Base-by-base conservation (phyloP, 1,140 invertebrate species). In the Scaptomyza hsui region DNA sequence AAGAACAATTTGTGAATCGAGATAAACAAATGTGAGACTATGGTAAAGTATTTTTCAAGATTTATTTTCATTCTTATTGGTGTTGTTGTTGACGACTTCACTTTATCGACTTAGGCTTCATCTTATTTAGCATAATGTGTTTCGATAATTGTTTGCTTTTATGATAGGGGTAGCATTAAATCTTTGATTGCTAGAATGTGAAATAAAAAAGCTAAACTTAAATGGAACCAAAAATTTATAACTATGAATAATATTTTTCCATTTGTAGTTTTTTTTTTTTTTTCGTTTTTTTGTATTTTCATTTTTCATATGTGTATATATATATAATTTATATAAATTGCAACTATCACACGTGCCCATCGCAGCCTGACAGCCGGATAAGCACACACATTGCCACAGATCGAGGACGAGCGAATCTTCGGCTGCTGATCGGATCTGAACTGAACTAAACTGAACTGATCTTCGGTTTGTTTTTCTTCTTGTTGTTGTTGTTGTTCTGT, bases 261-360 rank as follows among this genome's bases (percentile, higher is more conserved):
- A 59, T 56, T 60, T 71, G 15, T 29, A 29, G 26, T 32, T 59
- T 73, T 53, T 21, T 64, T 75, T 64, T 62, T 63, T 26, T 56
- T 64, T 64, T 62, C 32, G 12, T n/a, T 69, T 57, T 61, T 70
- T 26, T 53, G 13, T 18, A 53, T 53, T 53, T 53, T 53, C 29
- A 35, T 65, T 72, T 56, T 72, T 79, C 63, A 86, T 75, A 78
- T 78, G 48, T 72, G 64, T 88, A 71, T 82, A 78, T 86, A 81
- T 86, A 81, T 70, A 63, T 63, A 70, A 78, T 81, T 83, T 81
- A 88, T 88, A 88, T 88, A 88, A 88, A 89, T 88, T 88, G 82
- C 83, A 88, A 88, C 82, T 88, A 88, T 88, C 82, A 88, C 82
- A 88, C 82, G 82, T 88, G 78, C 72, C 78, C 78, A 53, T 64